A percentile compares a stretch with the other conserved stretches of the same genome.
Evolutionary conservation across 1,140 invertebrate species (phyloP).

Genomic region (Macrostomum lignano): DNA sequence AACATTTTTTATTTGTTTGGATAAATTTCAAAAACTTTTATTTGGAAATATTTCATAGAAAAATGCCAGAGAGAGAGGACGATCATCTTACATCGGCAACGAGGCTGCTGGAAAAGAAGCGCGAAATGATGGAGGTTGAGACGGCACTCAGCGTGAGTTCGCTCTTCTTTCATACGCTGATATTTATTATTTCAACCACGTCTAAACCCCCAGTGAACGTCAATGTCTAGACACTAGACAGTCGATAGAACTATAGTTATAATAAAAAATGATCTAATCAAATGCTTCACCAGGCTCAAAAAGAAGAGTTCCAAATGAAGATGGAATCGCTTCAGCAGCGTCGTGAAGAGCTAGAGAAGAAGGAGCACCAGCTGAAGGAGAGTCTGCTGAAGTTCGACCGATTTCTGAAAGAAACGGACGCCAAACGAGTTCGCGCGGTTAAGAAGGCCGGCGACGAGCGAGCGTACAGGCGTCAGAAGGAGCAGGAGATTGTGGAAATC

Average conservation of each 20-base stretch:
- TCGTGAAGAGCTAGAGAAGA: constrained; percentile 26
- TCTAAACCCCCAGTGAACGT: no score
- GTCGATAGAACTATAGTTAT: no score
- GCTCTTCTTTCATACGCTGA: no score
- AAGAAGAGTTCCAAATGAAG: constrained; percentile 29
- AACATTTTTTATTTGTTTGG: no score
- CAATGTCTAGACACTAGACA: no score
- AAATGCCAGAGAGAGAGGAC: constrained; percentile 28
- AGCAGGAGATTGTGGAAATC: constrained; percentile 18
- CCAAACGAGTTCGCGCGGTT: constrained; percentile 21
- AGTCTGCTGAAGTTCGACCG: constrained; percentile 27
- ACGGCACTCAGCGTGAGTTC: no score
- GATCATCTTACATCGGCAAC: constrained; percentile 28
- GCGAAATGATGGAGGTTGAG: constrained; percentile 28
- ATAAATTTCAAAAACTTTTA: no score
- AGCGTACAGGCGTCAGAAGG: constrained; percentile 22
- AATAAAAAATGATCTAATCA: no score
- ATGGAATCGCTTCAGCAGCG: constrained; percentile 28
- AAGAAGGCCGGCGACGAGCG: constrained; percentile 27
- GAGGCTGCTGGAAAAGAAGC: constrained; percentile 21
- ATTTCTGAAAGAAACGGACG: constrained; percentile 30
- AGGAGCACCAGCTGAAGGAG: constrained; percentile 26
- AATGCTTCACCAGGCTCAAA: no score
- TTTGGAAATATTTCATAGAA: no score
- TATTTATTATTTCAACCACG: no score